Percentiles rank a stretch among this genome's conserved stretches.
Conservation (phyloP, 23 tunicate genomes). For the Botrylloides violaceus region DNA sequence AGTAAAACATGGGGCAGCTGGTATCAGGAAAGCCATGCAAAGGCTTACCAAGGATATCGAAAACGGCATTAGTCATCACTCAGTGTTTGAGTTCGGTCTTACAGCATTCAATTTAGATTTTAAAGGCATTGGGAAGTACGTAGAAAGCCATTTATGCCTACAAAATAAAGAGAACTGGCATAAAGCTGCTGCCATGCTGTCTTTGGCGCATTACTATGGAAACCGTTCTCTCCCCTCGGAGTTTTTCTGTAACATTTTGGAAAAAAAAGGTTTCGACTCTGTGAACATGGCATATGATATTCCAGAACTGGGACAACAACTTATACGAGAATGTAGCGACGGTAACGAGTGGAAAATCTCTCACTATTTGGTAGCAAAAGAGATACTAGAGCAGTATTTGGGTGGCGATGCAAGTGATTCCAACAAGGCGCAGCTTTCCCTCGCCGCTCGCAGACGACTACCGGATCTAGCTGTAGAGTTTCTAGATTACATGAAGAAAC, state of each 20-base stretch:
- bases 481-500: conserved; percentile 7
- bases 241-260: conserved; percentile 27
- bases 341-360: conserved; percentile 35
- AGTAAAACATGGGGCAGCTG: conserved; percentile 8
- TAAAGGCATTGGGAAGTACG: conserved; percentile 38
- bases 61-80: not conserved
- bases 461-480: conserved; percentile 30
- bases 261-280: not conserved
- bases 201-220: conserved; percentile 40
- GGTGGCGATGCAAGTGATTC: not conserved
- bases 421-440: not conserved
- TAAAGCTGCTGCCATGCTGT: conserved; percentile 36
- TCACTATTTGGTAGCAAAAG: conserved; percentile 46
- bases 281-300: conserved; percentile 28
- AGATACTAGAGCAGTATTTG: conserved; percentile 43
- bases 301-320: conserved; percentile 27
- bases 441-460: conserved; percentile 12
- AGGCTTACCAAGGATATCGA: not conserved
- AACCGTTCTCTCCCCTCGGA: conserved; percentile 29
- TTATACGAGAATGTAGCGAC: conserved; percentile 22
- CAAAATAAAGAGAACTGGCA: conserved; percentile 22
- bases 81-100: conserved; percentile 54
- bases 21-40: conserved; percentile 7
- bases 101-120: conserved; percentile 44
- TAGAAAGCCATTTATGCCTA: conserved; percentile 30